Evolutionary conservation across 2,888 invertebrate genomes (phyloP).

Genomic region (Cecidostiba fungosa): DNA sequence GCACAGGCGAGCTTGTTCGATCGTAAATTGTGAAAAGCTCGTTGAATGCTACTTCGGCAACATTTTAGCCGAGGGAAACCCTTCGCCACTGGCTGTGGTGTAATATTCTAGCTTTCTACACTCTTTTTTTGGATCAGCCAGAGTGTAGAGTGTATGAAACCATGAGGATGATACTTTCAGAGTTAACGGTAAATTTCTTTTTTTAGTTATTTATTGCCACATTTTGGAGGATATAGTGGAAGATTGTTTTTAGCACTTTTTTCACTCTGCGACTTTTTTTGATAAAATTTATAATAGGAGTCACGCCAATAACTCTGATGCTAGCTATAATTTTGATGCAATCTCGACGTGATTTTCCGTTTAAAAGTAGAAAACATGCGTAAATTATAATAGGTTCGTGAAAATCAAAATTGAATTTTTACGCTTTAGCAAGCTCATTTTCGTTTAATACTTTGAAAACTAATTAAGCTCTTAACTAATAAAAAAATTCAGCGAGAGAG

Average conservation of each 20-base stretch:
- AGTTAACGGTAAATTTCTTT: too few relatives aligned
- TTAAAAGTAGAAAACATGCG: too few relatives aligned
- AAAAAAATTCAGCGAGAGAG: slow-evolving; percentile 1
- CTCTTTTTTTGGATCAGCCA: not conserved
- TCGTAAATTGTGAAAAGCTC: slow-evolving; percentile 54
- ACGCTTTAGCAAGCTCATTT: not conserved
- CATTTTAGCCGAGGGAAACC: not conserved
- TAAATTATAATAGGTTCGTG: too few relatives aligned
- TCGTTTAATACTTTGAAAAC: not conserved
- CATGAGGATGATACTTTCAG: not conserved
- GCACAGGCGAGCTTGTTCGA: slow-evolving; percentile 49
- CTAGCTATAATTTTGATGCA: too few relatives aligned
- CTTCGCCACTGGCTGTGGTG: not conserved
- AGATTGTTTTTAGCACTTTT: too few relatives aligned
- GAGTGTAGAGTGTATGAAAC: not conserved
- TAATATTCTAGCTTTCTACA: not conserved
- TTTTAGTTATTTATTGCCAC: too few relatives aligned
- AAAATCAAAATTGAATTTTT: too few relatives aligned
- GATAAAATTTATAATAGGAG: too few relatives aligned
- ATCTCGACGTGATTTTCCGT: too few relatives aligned
- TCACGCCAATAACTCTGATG: too few relatives aligned
- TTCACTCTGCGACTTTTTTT: too few relatives aligned
- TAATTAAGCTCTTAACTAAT: not conserved
- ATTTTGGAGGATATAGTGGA: too few relatives aligned
- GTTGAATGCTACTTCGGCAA: slow-evolving; percentile 34